A percentile compares a stretch with the other conserved stretches of the same genome.
Conservation (phyloP, 2,888 invertebrate species). For the Eupithecia subfuscata region DNA sequence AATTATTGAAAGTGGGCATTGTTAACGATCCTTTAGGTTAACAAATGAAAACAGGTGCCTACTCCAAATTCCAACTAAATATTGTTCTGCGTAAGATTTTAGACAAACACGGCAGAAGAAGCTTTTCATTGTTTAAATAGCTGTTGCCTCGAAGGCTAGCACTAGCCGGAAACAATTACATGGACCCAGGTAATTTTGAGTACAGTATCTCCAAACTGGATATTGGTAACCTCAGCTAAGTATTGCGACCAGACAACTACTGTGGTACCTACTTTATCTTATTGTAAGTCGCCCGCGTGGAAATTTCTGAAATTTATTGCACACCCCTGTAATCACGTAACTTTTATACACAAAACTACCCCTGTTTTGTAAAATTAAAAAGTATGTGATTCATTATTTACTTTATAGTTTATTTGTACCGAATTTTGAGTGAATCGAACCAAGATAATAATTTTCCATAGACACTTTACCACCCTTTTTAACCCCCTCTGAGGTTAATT, state of each 20-base stretch:
- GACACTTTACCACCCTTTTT: too few relatives aligned
- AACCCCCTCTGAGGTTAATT: too few relatives aligned
- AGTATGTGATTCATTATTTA: too few relatives aligned
- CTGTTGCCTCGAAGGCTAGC: neutral
- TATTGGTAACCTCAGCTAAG: neutral
- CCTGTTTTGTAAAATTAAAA: too few relatives aligned
- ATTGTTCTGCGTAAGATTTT: neutral
- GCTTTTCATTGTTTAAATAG: conserved; percentile 1
- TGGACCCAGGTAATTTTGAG: neutral
- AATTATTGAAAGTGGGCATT: neutral
- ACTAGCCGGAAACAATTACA: neutral
- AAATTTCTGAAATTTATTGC: too few relatives aligned
- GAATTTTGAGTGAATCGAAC: too few relatives aligned
- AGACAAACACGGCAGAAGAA: neutral
- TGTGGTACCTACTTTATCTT: too few relatives aligned
- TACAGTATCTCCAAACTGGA: neutral
- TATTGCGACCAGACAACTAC: neutral
- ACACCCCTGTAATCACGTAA: too few relatives aligned
- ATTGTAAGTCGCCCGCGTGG: too few relatives aligned
- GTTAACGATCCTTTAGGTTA: neutral
- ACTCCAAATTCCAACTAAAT: neutral
- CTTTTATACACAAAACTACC: too few relatives aligned
- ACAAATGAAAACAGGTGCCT: neutral
- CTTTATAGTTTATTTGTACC: too few relatives aligned
- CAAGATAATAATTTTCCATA: too few relatives aligned